Evolutionary conservation across 2,797 vertebrate species (phyloP), one percentile per base, ranked within the genome.

Genomic region (Hydrolagus colliei): DNA sequence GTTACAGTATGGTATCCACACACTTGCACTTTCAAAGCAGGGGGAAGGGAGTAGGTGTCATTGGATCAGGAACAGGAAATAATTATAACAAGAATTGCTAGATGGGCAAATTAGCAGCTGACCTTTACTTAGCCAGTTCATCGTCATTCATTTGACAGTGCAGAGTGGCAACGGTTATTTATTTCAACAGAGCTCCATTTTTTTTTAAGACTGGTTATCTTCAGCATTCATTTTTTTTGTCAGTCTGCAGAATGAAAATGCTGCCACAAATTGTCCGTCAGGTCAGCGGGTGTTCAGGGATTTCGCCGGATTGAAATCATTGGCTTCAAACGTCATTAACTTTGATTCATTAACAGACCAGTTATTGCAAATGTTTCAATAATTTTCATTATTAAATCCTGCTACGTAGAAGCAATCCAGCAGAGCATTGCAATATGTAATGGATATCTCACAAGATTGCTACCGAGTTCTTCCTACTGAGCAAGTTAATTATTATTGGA

Each of bases 401-500:
- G 27, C 13, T 68, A 18, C 11, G 14, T 68, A 32, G 27, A 68
- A 32, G 63, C 63, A 67, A 82, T 82, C 27, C 62, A 35, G 62
- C 78, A 67, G 62, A 32, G 79, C 32, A 68, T 1, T 9, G 2
- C 63, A 68, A 82, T 5, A 68, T 68, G 63, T 16, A 82, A 82
- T 41, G 63, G 9, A 82, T 35, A 13, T 68, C 62, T 18, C 22
- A 65, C 6, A 9, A 32, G 79, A 65, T 4, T 82, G 77, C 22
- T 35, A 82, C n/a, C 27, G 18, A 68, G 62, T 65, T 68, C 63
- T 68, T 82, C 79, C 27, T 82, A 20, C 11, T 65, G 79, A 82
- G 27, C 11, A 16, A 67, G 79, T 32, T 82, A 82, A 82, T 68
- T 82, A 68, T 82, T 68, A 82, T 32, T 82, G 32, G 79, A 82